Base-by-base conservation (phyloP, 2,113 vertebrate genomes). In the Clinocottus analis region DNA sequence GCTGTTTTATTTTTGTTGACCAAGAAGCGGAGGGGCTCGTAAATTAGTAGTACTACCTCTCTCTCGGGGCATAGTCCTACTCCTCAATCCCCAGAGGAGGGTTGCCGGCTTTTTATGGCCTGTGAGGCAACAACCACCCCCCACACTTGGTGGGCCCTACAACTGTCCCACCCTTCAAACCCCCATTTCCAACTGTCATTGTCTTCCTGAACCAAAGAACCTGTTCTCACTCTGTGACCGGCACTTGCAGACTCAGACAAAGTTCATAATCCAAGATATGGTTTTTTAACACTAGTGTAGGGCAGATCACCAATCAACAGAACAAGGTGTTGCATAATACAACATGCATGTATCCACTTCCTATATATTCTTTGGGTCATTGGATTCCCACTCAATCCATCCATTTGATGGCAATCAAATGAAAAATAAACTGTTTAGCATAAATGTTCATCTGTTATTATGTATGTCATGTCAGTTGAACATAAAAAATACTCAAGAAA, bases 1-100 rank as follows among this genome's bases (percentile, higher is more conserved):
- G 90, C 90, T 92, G 90, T 92, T 93, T 89, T 90, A 88, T 92
- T 93, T 89, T 90, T 89, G 85, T 93, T 92, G 93, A 95, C 93
- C 92, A 87, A 79, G 84, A 86, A 89, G 87, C 69, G 89, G 69
- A 90, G 85, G 75, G 87, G 43, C 87, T 91, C 71, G 77, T 94
- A 92, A 93, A 93, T 92, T 90, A 92, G 81, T 75, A 77, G 84
- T 67, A 80, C 66, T 85, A 66, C 23, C 66, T 81, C 74, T 65
- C 75, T 90, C 82, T 67, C 70, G 45, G 82, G 82, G 64, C 55
- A 58, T 64, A 84, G 72, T 77, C 75, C 59, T 78, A 27, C 80
- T 68, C 45, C 75, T 58, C 64, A 79, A 85, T 91, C 82, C 87
- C 84, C 80, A 72, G 68, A 67, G 84, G 85, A 79, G 66, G 59